Evolutionary conservation across 64 coral and sea anemone genomes (phyloP).

Genomic region (Catalaphyllia jardinei): DNA sequence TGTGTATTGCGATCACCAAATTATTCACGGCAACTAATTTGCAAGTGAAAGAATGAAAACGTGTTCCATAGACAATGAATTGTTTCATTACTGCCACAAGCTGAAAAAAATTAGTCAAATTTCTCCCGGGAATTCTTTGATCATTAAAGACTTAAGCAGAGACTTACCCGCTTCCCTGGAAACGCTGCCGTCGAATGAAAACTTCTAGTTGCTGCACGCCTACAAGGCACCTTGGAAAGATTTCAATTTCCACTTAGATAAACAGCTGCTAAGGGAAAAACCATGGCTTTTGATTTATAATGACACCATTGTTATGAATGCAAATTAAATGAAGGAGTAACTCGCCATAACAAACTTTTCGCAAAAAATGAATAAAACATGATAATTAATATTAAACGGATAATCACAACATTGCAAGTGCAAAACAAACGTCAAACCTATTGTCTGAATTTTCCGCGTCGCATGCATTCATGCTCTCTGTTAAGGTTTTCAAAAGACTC

Average conservation of each 20-base stretch:
- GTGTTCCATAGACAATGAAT: neutral
- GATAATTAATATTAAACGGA: neutral
- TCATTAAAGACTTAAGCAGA: neutral
- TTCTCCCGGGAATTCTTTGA: neutral
- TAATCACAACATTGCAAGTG: no score
- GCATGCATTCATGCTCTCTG: no score
- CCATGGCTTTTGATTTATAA: slow-evolving; percentile 26
- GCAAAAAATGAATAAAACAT: neutral
- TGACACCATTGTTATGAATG: slow-evolving; percentile 21
- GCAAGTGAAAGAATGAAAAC: slow-evolving; percentile 18
- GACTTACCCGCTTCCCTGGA: slow-evolving; percentile 1
- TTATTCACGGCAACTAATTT: slow-evolving; percentile 37
- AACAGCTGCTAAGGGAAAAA: slow-evolving; percentile 42
- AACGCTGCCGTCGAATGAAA: slow-evolving; percentile 3
- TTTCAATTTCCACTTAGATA: neutral
- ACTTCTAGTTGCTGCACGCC: neutral
- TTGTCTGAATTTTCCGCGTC: no score
- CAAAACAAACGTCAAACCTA: no score
- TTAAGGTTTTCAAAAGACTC: no score
- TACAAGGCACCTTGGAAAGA: neutral
- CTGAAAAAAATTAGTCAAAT: neutral
- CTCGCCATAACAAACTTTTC: neutral
- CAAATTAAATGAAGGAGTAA: neutral
- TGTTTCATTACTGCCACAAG: neutral
- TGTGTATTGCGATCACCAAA: neutral